Evolutionary conservation across 1,140 invertebrate species (phyloP), one percentile per base, ranked within the genome.

Genomic region (Uloborus diversus): DNA sequence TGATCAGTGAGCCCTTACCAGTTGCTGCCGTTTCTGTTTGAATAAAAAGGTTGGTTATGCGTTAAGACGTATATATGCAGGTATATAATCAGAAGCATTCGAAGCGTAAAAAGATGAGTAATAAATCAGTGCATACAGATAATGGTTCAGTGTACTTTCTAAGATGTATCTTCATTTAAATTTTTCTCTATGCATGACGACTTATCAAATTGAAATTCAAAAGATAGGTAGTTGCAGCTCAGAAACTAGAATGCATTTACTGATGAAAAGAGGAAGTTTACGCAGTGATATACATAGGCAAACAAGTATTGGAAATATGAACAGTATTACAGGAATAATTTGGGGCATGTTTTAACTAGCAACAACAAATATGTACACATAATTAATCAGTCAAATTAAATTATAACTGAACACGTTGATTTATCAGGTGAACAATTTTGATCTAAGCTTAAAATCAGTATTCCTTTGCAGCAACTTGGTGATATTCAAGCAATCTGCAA

Each of bases 21-120:
- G 59, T 61, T 64, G 61, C 73, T 51, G 20, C 73, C 73, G 33
- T 78, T 78, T 78, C 73, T 78, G 73, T 78, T 64, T 66, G 62
- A 78, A 78, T 78, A 66, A 75, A 78, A 78, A 78, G 62, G 47
- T 78, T 78, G 32, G 73, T 78, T 78, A 78, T 78, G 73, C 32
- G 70, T 61, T 42, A 49, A 49, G 73, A 78, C 61, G 73, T 65
- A 65, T 23, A 78, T 27, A 65, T 65, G 61, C 23, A 78, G 61
- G 42, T 53, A 78, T 33, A 66, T 61, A 64, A 64, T 49, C 47
- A 76, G 59, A n/a, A 75, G 71, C 25, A 61, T 70, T 75, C 27
- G 30, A 20, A 61, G 59, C 23, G 53, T 70, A 57, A 37, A 59
- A 42, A 37, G 56, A 56, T 53, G 66, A 69, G n/a, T n/a, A 69